Evolutionary conservation across 1,140 invertebrate genomes (phyloP), one percentile per base, ranked within the genome.

Genomic region (Calliopsis andreniformis): DNA sequence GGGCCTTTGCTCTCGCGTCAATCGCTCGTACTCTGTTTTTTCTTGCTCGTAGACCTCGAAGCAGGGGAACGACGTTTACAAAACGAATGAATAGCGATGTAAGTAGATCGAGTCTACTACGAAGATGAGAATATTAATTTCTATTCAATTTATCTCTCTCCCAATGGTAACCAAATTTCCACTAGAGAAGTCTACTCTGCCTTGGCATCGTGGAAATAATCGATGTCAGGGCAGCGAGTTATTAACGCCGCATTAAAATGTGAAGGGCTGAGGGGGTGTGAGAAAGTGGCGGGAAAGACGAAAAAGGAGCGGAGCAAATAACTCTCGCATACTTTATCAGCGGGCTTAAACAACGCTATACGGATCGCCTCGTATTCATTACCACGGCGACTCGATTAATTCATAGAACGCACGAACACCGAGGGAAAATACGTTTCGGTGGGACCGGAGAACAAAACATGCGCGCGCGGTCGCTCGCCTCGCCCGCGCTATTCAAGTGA

Each of bases 231-330:
- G 8, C 32, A 23, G 16, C 14, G 20, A 10, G 30, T 42, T 55
- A 68, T 68, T n/a, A 39, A n/a, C 64, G n/a, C 7, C 39, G 35
- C 55, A 59, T 59, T 69, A 69, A 59, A 58, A 69, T 58, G 58
- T 69, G 53, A 69, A 58, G 55, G n/a, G 63, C n/a, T 10, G 2
- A 28, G 7, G 6, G 16, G 2, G 7, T 5, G 5, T 14, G 25
- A 42, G n/a, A 18, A 20, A 16, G 23, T 3, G 20, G 16, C 12
- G 14, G 10, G 14, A 16, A 20, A 28, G 10, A 25, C 25, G 20
- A 6, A 6, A 20, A 18, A 16, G 12, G 2, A 25, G 66, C 16
- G 28, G n/a, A 58, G 51, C 28, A 69, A 69, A 69, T 69, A 69
- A 69, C 58, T 58, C 66, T n/a, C 23, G 66, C 51, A 43, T 69